Evolutionary conservation across 2,113 vertebrate genomes (phyloP).

Genomic region (Carettochelys insculpta): DNA sequence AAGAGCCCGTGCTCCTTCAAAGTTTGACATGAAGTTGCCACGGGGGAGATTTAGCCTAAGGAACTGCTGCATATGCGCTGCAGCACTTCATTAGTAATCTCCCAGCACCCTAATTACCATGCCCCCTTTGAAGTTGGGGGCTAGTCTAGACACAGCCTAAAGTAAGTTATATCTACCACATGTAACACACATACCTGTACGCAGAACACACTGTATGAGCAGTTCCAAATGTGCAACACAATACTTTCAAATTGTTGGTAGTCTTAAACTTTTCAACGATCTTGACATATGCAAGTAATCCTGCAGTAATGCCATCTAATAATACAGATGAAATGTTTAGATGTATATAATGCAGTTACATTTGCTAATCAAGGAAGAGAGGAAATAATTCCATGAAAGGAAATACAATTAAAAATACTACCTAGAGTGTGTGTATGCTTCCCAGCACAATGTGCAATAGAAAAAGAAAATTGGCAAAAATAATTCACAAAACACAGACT

Average conservation of each 20-base stretch:
- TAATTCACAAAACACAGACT: not conserved
- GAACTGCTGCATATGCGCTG: too few relatives aligned
- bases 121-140: too few relatives aligned
- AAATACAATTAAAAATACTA: conserved; percentile 18
- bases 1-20: too few relatives aligned
- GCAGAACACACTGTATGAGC: not conserved
- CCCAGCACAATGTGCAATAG: conserved; percentile 33
- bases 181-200: not conserved
- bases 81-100: too few relatives aligned
- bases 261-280: not conserved
- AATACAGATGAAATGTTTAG: not conserved
- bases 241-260: not conserved
- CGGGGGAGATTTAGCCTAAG: too few relatives aligned
- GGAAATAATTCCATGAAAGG: conserved; percentile 12
- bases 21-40: too few relatives aligned
- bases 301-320: not conserved
- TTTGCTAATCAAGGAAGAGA: not conserved
- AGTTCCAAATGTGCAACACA: rapidly evolving
- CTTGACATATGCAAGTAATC: too few relatives aligned
- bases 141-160: too few relatives aligned
- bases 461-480: not conserved
- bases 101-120: too few relatives aligned
- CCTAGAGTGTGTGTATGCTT: not conserved
- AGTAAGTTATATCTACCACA: not conserved
- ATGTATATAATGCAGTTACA: not conserved